Evolutionary conservation across 2,888 invertebrate species (phyloP), one percentile per base, ranked within the genome.

Genomic region (Pomacea canaliculata): DNA sequence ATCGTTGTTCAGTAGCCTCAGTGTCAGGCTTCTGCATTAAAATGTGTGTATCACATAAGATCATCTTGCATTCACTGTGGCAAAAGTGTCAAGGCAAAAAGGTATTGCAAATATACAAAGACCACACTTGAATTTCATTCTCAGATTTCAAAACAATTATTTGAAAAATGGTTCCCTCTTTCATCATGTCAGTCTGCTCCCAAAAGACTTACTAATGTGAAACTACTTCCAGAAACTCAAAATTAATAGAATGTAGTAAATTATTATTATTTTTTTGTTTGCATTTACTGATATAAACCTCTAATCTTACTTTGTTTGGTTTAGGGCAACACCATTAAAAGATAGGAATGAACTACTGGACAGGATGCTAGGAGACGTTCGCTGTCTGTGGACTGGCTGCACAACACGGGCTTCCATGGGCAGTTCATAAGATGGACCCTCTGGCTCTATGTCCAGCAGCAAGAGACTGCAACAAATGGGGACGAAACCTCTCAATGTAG

Each of bases 251-350:
- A 37, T 37, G 5, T 37, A 37, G 37, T 37, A 37, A 37, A 37
- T 37, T 3, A 37, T 37, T 37, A 5, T 37, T 37, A 5, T 37
- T 37, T 37, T 37, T 37, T 37, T 37, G 3, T 37, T 37, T 37
- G 37, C 37, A 37, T 37, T 37, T 37, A 37, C 5, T 37, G 37
- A 37, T 5, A 37, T 37, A 37, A 5, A 37, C 37, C 37, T 37
- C 19, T 19, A 16, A 49, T 78, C 86, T 82, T 79, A 87, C 87
- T 81, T 73, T 49, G 84, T 74, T 71, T 82, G 83, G 4, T 86
- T 86, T 7, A 88, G 49, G 18, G 84, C 77, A n/a, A 87, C 83
- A 4, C 89, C 88, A 48, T 86, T 86, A 82, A 85, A 89, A 56
- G 83, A 79, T 62, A 89, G 71, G 65, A 79, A 80, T 19, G 82